These are phyloP conservation scores for Catharus ustulatus DNA, from an alignment of 2,797 vertebrate species.

Conservation along the genomic window DNA sequence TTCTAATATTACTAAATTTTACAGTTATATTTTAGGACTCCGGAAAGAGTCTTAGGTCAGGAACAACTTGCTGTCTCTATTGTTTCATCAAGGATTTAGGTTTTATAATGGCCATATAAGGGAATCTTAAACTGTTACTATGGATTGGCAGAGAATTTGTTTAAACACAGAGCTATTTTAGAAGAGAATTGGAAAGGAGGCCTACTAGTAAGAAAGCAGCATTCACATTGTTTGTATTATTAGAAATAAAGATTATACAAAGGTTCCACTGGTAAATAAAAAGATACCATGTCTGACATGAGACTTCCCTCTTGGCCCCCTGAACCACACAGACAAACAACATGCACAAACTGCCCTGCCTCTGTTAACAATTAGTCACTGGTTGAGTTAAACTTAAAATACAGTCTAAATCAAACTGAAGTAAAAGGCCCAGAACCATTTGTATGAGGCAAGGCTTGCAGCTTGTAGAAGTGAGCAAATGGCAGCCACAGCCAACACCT, in stretches of 20 bases:
- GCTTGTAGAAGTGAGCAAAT: background rate
- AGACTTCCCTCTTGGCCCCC: background rate
- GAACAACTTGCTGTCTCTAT: slow-evolving; percentile 57
- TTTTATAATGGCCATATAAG: slow-evolving; percentile 67
- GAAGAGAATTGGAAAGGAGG: slow-evolving; percentile 69
- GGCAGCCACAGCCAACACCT: background rate
- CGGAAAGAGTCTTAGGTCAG: slow-evolving; percentile 47
- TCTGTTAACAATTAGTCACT: background rate
- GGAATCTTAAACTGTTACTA: slow-evolving; percentile 67
- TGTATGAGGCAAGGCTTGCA: background rate
- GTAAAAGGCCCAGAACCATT: background rate
- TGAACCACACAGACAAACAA: slow-evolving; percentile 10
- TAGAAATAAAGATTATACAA: slow-evolving; percentile 40
- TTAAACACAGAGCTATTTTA: slow-evolving; percentile 75
- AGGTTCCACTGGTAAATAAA: slow-evolving; percentile 57
- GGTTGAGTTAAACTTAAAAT: background rate
- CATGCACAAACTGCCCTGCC: background rate
- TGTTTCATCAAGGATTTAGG: slow-evolving; percentile 67
- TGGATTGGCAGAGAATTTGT: slow-evolving; percentile 70
- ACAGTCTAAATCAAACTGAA: background rate
- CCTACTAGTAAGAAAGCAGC: slow-evolving; percentile 45
- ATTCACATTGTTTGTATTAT: slow-evolving; percentile 46
- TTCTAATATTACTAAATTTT: slow-evolving; percentile 27
- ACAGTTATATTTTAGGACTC: slow-evolving; percentile 50
- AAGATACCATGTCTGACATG: slow-evolving; percentile 30